Evolutionary conservation across 2,888 invertebrate species (phyloP), one percentile per base, ranked within the genome.

Genomic region (Dendrolimus pini): DNA sequence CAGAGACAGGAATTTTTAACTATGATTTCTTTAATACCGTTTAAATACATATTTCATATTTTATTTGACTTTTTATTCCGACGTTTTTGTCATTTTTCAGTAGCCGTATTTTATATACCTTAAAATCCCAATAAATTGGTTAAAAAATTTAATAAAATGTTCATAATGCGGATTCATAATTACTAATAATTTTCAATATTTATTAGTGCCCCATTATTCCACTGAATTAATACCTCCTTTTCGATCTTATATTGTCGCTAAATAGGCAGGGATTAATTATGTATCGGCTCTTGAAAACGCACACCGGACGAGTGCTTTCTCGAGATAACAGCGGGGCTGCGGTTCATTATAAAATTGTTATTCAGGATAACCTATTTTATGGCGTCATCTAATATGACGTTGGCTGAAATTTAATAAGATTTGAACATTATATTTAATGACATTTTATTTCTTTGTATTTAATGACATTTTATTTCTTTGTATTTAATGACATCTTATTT

Each of bases 311-410:
- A 68, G 62, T 71, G 70, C 64, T 62, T 58, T 57, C 58, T 57
- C 60, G 61, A 66, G 72, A 76, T 73, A 75, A 67, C 66, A 64
- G 54, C 52, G 58, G 56, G 52, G 53, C 54, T 60, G 63, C 62
- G 59, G 53, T 55, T 61, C 56, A 62, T 61, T 67, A 61, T 61
- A 62, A 62, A 60, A 54, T 57, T 42, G 41, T 7, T 56, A 57
- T 59, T 56, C 56, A 55, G 54, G 56, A 41, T 12, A 54, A 53
- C 55, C 53, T 55, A 54, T 55, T 59, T 58, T 56, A 54, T 54
- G 47, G 12, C 47, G 47, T 10, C 47, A 7, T 47, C 47, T 10
- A 47, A 3, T 47, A 47, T 47, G 47, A 47, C 9, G 9, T 1
- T 47, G 47, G 47, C 8, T 47, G 47, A 47, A 47, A 47, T 47